Evolutionary conservation across 2,797 vertebrate genomes (phyloP).

Genomic region (Sebastolobus alascanus): DNA sequence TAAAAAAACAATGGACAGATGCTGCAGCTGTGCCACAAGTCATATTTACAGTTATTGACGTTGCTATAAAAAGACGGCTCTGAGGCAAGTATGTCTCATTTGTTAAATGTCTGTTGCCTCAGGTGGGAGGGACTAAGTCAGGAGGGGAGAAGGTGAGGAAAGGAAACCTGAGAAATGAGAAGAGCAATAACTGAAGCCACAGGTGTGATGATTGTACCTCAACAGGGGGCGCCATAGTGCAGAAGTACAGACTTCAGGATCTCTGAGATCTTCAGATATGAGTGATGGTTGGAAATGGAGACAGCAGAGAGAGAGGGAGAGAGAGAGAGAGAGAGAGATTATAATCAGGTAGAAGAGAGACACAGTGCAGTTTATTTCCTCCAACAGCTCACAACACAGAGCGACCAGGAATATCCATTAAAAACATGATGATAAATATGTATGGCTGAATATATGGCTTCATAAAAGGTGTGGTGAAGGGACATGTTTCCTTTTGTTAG

Average conservation of each 20-base stretch:
- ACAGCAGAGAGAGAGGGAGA: not conserved
- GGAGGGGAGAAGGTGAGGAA: not conserved
- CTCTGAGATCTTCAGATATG: not conserved
- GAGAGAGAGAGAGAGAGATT: not conserved
- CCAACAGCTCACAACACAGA: not conserved
- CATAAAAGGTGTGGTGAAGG: conserved; percentile 30
- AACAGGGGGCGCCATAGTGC: conserved; percentile 47
- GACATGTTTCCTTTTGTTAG: conserved; percentile 50
- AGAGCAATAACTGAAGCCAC: not conserved
- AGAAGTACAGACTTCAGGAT: not conserved
- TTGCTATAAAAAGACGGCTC: not conserved
- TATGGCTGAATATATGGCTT: conserved; percentile 4
- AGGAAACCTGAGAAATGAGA: not conserved
- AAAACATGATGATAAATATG: conserved; percentile 28
- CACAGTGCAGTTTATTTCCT: conserved; percentile 4
- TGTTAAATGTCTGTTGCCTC: no score
- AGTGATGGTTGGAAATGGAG: not conserved
- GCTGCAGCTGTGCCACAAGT: not conserved
- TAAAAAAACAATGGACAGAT: not conserved
- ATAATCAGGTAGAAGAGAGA: not conserved
- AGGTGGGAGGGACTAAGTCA: not conserved
- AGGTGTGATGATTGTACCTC: not conserved
- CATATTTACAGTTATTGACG: not conserved
- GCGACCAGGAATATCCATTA: not conserved
- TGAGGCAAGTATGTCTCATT: no score